phyloP scores from a whole-genome alignment of 2,797 vertebrate genomes.

The Brachymystax lenok region DNA sequence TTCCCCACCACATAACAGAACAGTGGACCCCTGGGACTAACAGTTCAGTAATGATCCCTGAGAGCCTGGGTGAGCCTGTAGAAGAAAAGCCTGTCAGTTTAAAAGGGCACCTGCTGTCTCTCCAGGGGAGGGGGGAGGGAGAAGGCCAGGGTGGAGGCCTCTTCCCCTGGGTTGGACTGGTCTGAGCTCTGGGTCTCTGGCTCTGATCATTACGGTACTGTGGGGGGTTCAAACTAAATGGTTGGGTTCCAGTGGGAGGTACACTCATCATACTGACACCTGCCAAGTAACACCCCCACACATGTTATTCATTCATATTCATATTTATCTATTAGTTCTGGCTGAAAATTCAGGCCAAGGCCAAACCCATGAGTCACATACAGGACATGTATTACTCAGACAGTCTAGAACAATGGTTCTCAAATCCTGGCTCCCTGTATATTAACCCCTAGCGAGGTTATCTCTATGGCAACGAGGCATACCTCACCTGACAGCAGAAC shows the following conservation, averaged over 20 bases:
- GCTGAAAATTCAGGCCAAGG: no score
- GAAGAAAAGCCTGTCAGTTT: background rate
- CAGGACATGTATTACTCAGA: no score
- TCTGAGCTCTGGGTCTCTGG: background rate
- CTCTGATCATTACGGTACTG: background rate
- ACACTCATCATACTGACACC: conserved; percentile 23
- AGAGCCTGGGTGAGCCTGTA: background rate
- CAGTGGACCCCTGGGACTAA: background rate
- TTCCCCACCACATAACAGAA: background rate
- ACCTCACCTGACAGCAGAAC: no score
- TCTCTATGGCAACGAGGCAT: no score
- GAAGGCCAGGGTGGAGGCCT: background rate
- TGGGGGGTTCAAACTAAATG: background rate
- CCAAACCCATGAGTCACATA: no score
- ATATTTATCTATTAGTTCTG: no score
- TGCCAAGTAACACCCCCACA: conserved; percentile 28
- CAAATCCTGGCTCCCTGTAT: no score
- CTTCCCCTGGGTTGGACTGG: background rate
- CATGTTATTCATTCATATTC: no score
- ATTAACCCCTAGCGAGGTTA: no score
- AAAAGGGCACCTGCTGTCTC: background rate
- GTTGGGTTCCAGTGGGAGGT: conserved; percentile 17
- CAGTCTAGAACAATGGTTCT: no score
- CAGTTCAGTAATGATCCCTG: background rate
- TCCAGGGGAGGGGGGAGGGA: background rate